Conservation (phyloP, 2,888 invertebrate genomes). For the Pegoplata infirma region DNA sequence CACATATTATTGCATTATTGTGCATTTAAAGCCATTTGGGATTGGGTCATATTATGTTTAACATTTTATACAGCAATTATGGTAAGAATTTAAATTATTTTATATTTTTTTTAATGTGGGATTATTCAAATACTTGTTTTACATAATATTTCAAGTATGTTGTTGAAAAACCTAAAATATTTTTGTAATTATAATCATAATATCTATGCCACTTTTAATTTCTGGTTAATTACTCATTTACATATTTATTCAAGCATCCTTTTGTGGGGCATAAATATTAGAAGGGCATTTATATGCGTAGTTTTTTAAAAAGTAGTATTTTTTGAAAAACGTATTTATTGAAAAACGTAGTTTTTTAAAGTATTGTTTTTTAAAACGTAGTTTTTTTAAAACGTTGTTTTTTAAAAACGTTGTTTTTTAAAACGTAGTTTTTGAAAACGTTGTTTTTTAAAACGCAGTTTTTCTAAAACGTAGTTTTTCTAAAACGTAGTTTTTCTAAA, state of each 20-base stretch:
- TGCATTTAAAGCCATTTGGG: constrained; percentile 99
- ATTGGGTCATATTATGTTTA: constrained; percentile 99
- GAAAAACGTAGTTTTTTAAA: too few relatives aligned
- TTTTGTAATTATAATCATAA: not conserved
- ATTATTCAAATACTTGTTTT: not conserved
- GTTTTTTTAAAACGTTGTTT: too few relatives aligned
- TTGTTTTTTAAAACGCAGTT: too few relatives aligned
- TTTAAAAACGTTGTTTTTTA: too few relatives aligned
- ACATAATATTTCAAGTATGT: not conserved
- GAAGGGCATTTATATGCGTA: not conserved
- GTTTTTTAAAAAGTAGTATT: too few relatives aligned
- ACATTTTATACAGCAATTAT: constrained; percentile 96
- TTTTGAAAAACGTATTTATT: too few relatives aligned
- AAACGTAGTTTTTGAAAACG: too few relatives aligned
- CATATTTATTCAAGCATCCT: constrained; percentile 18
- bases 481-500: too few relatives aligned
- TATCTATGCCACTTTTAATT: not conserved
- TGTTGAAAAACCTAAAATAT: not conserved
- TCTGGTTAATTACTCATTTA: constrained; percentile 5
- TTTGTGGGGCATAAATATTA: constrained; percentile 4
- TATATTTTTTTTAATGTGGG: not conserved
- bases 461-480: too few relatives aligned
- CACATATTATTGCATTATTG: constrained; percentile 99
- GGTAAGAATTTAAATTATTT: constrained; percentile 70
- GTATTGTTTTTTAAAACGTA: too few relatives aligned